phyloP scores from a whole-genome alignment of 64 coral and sea anemone genomes.

The Pocillopora verrucosa region DNA sequence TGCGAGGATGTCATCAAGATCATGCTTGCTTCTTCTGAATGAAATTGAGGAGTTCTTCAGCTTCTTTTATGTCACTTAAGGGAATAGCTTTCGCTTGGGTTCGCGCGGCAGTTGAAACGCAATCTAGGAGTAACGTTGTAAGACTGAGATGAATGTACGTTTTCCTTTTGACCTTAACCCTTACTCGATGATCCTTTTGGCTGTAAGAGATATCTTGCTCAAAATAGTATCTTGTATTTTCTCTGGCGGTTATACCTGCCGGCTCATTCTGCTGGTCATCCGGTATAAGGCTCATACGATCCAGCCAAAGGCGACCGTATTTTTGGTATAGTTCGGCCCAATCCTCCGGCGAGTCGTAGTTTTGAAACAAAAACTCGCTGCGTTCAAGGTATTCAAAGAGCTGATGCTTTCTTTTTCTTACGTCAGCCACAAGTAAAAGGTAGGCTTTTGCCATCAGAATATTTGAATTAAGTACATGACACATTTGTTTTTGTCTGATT shows the following conservation, averaged over 20 bases:
- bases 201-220: not conserved
- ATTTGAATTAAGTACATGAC: not conserved
- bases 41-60: not conserved
- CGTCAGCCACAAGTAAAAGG: not conserved
- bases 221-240: not conserved
- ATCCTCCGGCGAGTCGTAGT: not conserved
- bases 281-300: not conserved
- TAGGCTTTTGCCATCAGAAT: not conserved
- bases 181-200: not conserved
- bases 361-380: not conserved
- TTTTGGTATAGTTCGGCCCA: not conserved
- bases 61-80: not conserved
- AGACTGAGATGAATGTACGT: not conserved
- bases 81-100: not conserved
- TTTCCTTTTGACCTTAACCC: not conserved
- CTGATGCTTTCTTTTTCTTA: not conserved
- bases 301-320: not conserved
- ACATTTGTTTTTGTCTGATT: not conserved
- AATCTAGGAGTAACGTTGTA: not conserved
- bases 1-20: not conserved
- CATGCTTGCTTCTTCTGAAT: not conserved
- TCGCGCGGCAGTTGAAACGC: not conserved
- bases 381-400: not conserved
- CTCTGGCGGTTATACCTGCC: no score
- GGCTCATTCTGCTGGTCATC: not conserved